Evolutionary conservation across 2,113 vertebrate genomes (phyloP).

Genomic region (Clarias gariepinus): DNA sequence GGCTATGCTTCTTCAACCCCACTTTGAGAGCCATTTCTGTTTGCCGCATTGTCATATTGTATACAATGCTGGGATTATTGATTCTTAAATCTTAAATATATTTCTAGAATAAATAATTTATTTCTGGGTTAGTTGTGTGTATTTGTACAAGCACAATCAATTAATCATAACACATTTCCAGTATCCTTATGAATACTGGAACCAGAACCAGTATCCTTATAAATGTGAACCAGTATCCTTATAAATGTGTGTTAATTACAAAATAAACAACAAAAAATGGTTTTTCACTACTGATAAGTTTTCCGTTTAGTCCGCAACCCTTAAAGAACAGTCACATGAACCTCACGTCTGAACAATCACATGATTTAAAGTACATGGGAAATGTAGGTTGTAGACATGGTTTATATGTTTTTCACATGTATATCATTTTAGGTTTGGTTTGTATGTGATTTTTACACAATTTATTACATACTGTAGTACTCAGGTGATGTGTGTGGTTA

Average conservation of each 20-base stretch:
- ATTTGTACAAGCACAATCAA: background rate
- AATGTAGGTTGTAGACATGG: background rate
- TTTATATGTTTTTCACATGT: background rate
- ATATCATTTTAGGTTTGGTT: background rate
- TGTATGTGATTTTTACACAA: background rate
- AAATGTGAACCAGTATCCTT: background rate
- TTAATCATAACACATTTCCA: background rate
- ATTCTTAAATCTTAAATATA: background rate
- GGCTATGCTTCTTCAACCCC: background rate
- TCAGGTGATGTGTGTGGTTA: background rate
- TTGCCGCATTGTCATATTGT: too few relatives aligned
- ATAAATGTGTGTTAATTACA: background rate
- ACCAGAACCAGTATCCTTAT: background rate
- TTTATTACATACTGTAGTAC: background rate
- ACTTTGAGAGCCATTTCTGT: background rate
- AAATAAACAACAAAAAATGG: background rate
- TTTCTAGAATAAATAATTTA: background rate
- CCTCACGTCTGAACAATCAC: background rate
- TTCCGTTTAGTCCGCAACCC: background rate
- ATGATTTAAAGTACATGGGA: background rate
- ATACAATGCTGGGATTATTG: slow-evolving; percentile 1
- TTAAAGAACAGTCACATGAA: background rate
- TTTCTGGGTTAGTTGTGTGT: background rate
- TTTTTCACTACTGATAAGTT: background rate
- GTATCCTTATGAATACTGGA: background rate